A percentile compares a stretch with the other conserved stretches of the same genome.
phyloP scores from a whole-genome alignment of 2,113 vertebrate species.

The Hippocampus abdominalis region DNA sequence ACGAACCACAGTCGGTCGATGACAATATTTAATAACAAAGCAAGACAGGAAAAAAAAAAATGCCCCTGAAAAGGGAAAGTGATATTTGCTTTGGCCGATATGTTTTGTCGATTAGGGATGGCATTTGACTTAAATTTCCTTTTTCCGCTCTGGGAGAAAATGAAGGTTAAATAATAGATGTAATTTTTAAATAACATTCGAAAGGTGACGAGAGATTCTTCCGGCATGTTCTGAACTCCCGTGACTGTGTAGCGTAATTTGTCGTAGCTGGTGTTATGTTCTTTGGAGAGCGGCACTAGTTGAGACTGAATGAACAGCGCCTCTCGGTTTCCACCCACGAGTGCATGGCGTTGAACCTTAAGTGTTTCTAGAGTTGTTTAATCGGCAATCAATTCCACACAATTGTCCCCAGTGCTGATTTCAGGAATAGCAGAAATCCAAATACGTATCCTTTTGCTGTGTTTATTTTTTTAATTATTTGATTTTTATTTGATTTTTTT shows the following conservation, averaged over 20 bases:
- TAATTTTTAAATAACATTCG: neutral
- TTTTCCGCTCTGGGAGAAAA: neutral
- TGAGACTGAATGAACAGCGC: constrained; percentile 1
- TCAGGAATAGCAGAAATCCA: constrained; percentile 73
- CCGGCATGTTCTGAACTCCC: neutral
- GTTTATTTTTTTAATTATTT: constrained; percentile 44
- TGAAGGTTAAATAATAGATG: neutral
- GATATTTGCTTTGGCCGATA: constrained; percentile 63
- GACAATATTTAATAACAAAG: constrained; percentile 15
- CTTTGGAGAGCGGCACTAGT: neutral
- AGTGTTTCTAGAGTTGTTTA: constrained; percentile 1
- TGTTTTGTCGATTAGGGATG: constrained; percentile 31
- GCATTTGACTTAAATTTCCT: neutral
- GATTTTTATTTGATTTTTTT: neutral
- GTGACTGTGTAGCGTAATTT: neutral
- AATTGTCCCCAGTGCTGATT: constrained; percentile 42
- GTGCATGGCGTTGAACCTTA: neutral
- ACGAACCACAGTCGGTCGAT: constrained; percentile 28
- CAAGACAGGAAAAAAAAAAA: neutral
- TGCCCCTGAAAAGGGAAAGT: constrained; percentile 45
- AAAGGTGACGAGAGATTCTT: neutral
- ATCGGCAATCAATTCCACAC: neutral
- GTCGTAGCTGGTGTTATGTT: neutral
- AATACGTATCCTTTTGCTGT: constrained; percentile 56
- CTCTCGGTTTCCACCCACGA: neutral